These are phyloP conservation scores for Oxyura jamaicensis DNA, from an alignment of 2,113 vertebrate genomes.

Conservation along the genomic window DNA sequence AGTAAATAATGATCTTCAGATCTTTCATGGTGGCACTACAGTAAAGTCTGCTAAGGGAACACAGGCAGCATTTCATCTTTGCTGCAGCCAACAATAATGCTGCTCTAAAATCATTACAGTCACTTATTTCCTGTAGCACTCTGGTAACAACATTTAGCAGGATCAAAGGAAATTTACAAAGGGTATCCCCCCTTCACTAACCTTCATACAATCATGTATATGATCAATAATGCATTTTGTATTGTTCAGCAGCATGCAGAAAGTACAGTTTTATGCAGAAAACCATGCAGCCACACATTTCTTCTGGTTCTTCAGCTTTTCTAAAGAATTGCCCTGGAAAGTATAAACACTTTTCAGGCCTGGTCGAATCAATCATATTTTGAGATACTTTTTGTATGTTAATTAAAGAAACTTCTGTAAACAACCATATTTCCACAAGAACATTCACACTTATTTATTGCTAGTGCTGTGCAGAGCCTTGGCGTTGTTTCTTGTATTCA, in stretches of 20 bases:
- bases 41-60: conserved; percentile 63
- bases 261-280: conserved; percentile 28
- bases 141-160: conserved; percentile 44
- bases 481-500: not conserved
- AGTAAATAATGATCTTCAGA: conserved; percentile 83
- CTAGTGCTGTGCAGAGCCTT: not conserved
- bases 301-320: not conserved
- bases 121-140: conserved; percentile 39
- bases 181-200: conserved; percentile 18
- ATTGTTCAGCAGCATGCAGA: not conserved
- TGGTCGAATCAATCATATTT: not conserved
- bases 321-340: not conserved
- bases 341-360: not conserved
- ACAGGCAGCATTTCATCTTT: conserved; percentile 53
- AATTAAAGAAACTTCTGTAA: not conserved
- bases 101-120: conserved; percentile 63
- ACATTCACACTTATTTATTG: not conserved
- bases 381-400: not conserved
- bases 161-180: conserved; percentile 63
- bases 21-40: conserved; percentile 73
- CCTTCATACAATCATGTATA: conserved; percentile 32
- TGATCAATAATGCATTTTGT: conserved; percentile 60
- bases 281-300: not conserved
- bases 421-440: not conserved
- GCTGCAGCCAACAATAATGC: conserved; percentile 18